These are phyloP conservation scores for Hypomecis punctinalis DNA, from an alignment of 2,888 invertebrate genomes.

Conservation along the genomic window DNA sequence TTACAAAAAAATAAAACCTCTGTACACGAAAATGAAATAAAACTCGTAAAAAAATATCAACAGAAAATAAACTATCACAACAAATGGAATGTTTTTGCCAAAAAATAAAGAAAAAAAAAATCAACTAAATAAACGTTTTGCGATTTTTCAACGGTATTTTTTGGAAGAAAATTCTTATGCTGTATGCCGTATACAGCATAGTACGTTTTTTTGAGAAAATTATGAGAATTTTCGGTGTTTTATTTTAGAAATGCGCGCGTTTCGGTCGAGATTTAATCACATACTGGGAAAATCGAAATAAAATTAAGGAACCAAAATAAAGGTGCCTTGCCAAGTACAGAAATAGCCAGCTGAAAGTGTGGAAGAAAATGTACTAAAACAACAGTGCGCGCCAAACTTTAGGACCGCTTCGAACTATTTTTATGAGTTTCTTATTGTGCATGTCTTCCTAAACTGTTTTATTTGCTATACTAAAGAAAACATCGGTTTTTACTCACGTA, in stretches of 20 bases:
- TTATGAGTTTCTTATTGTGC: no score
- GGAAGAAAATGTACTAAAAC: neutral
- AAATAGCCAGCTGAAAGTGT: slow-evolving; percentile 55
- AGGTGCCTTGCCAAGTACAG: slow-evolving; percentile 64
- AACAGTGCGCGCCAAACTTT: slow-evolving; percentile 1
- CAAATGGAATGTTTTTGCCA: slow-evolving; percentile 63
- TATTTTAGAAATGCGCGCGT: slow-evolving; percentile 48
- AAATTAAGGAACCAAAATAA: slow-evolving; percentile 57
- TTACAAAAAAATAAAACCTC: slow-evolving; percentile 46
- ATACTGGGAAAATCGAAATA: slow-evolving; percentile 55
- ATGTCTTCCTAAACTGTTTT: no score
- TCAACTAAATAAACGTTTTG: slow-evolving; percentile 41
- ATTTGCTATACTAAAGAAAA: no score
- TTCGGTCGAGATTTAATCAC: slow-evolving; percentile 42
- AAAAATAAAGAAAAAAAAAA: slow-evolving; percentile 41
- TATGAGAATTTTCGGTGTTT: slow-evolving; percentile 44
- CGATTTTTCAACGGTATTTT: slow-evolving; percentile 66
- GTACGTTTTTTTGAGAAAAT: slow-evolving; percentile 49
- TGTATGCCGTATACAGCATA: slow-evolving; percentile 75
- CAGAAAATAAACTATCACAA: slow-evolving; percentile 61
- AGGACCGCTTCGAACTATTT: neutral
- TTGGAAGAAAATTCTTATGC: slow-evolving; percentile 62
- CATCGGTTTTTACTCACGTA: no score
- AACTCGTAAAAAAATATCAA: slow-evolving; percentile 48
- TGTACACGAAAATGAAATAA: slow-evolving; percentile 48